Conservation (phyloP, 2,888 invertebrate species). For the Cephus runcator region DNA sequence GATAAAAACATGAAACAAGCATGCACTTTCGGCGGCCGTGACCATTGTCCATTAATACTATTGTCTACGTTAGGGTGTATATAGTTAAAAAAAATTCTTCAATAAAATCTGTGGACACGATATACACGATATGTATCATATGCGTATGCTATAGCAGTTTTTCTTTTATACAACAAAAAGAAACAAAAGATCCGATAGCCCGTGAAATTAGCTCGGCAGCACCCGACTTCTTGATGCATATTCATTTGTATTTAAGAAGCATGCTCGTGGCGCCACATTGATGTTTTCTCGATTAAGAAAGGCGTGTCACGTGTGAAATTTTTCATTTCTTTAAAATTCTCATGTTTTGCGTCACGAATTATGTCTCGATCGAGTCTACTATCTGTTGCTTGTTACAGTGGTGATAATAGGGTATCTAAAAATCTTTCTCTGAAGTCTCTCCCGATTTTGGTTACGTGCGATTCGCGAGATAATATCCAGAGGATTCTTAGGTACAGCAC, state of each 20-base stretch:
- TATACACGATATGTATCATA: background rate
- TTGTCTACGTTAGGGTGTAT: slow-evolving; percentile 56
- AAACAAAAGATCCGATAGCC: slow-evolving; percentile 11
- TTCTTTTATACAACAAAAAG: slow-evolving; percentile 8
- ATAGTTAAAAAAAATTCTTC: slow-evolving; percentile 43
- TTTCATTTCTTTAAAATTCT: background rate
- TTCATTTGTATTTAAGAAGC: too few species aligned
- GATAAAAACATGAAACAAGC: background rate
- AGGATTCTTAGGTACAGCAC: slow-evolving; percentile 17
- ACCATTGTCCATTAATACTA: slow-evolving; percentile 56
- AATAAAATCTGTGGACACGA: slow-evolving; percentile 41
- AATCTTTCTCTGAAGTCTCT: slow-evolving; percentile 26
- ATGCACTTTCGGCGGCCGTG: slow-evolving; percentile 51
- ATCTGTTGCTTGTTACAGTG: background rate
- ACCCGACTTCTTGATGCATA: too few species aligned
- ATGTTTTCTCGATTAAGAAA: too few species aligned
- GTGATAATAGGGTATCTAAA: too few species aligned
- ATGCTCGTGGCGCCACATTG: too few species aligned
- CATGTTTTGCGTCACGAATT: slow-evolving; percentile 1
- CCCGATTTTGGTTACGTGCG: slow-evolving; percentile 22
- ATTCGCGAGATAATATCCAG: slow-evolving; percentile 29
- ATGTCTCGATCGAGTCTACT: slow-evolving; percentile 4
- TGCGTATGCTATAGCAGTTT: slow-evolving; percentile 10
- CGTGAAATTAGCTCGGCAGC: background rate
- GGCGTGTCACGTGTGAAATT: too few species aligned